Evolutionary conservation across 2,888 invertebrate genomes (phyloP).

Genomic region (Pollenia amentaria): DNA sequence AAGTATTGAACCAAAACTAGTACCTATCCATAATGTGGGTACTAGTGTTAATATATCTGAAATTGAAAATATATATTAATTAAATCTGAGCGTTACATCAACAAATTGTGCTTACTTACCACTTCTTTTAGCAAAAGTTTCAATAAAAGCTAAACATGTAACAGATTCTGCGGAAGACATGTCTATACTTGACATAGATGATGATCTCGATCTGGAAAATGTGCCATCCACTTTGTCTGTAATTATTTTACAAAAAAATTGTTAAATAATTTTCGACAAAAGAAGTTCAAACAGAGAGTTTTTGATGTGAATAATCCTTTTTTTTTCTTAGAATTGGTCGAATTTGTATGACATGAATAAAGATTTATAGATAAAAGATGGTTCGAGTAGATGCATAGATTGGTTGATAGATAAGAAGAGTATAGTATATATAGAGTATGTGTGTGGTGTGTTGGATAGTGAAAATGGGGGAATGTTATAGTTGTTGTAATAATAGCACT

Average conservation of each 20-base stretch:
- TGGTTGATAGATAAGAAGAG: background rate
- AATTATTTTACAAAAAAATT: constrained; percentile 83
- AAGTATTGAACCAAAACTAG: constrained; percentile 97
- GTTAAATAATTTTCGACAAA: constrained; percentile 20
- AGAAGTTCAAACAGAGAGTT: background rate
- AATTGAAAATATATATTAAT: constrained; percentile 7
- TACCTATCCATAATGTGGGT: constrained; percentile 99
- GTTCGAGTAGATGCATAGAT: constrained; percentile 30
- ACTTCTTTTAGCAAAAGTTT: constrained; percentile 96
- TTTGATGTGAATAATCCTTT: constrained; percentile 6
- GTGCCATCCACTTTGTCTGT: constrained; percentile 98
- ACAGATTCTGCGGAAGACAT: constrained; percentile 98
- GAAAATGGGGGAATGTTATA: constrained; percentile 16
- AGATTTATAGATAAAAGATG: constrained; percentile 32
- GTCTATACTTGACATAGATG: constrained; percentile 98
- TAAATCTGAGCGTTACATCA: constrained; percentile 4
- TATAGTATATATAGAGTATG: background rate
- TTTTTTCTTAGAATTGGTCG: constrained; percentile 11
- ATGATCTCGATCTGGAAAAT: constrained; percentile 97
- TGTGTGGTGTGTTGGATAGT: constrained; percentile 17
- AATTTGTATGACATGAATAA: constrained; percentile 51
- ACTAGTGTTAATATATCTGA: constrained; percentile 92
- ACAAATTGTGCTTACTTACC: constrained; percentile 86
- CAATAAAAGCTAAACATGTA: constrained; percentile 97
- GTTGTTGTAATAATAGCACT: constrained; percentile 23